phyloP scores from a whole-genome alignment of 2,797 vertebrate genomes.

The Novumbra hubbsi region DNA sequence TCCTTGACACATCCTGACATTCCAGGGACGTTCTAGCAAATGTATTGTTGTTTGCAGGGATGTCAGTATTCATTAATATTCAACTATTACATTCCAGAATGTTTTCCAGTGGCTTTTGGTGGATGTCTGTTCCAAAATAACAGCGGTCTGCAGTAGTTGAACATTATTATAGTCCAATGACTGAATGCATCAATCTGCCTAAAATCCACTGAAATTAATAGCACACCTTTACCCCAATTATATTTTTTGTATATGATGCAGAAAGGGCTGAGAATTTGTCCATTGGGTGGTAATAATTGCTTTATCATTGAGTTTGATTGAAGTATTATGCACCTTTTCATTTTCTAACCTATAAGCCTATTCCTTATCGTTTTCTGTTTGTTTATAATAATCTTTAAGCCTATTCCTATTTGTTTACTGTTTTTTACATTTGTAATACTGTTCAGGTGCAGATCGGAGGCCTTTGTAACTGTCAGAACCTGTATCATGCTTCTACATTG shows the following conservation, averaged over 20 bases:
- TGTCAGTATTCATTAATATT: background rate
- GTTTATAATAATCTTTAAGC: background rate
- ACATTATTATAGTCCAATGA: background rate
- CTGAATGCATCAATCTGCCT: background rate
- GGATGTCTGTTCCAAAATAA: background rate
- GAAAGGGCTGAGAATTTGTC: background rate
- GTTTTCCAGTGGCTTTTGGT: background rate
- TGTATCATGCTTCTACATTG: constrained; percentile 19
- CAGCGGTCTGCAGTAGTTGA: background rate
- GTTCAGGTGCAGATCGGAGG: constrained; percentile 3
- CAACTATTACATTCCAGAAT: background rate
- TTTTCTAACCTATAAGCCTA: background rate
- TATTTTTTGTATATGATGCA: background rate
- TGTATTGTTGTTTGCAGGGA: no score
- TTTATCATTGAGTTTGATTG: no score
- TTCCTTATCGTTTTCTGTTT: background rate
- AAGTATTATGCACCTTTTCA: constrained; percentile 3
- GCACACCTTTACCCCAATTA: background rate
- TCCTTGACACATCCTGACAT: no score
- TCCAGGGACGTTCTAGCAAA: no score
- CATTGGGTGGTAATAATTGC: background rate
- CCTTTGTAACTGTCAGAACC: constrained; percentile 5
- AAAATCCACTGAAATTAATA: background rate
- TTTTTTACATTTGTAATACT: background rate
- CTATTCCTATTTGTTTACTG: background rate